Conservation (phyloP, 2,113 vertebrate species). For the Bombycilla garrulus region DNA sequence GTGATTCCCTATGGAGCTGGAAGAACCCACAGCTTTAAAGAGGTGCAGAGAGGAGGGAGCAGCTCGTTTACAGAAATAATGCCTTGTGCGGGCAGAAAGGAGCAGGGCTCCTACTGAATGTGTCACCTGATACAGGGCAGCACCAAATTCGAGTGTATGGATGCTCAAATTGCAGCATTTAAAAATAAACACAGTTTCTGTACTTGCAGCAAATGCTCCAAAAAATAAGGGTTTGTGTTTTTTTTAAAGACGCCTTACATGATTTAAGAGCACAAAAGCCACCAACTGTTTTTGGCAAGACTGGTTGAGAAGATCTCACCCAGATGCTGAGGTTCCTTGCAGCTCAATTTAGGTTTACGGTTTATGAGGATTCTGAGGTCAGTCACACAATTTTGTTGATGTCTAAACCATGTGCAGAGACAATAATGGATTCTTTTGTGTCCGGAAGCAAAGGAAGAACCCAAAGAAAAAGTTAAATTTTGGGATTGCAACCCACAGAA, state of each 20-base stretch:
- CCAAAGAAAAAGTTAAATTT: neutral
- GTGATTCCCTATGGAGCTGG: neutral
- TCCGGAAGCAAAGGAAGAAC: neutral
- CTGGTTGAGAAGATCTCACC: neutral
- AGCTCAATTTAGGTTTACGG: neutral
- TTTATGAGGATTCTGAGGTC: neutral
- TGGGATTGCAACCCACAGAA: neutral
- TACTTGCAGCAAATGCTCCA: neutral
- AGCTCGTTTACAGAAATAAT: neutral
- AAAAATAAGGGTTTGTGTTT: fast-evolving
- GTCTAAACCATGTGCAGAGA: neutral
- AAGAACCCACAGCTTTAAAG: neutral
- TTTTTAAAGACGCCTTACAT: neutral
- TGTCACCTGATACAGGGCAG: neutral
- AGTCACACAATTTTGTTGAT: fast-evolving
- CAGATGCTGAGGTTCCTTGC: neutral
- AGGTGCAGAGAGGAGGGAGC: neutral
- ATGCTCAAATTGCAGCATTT: constrained; percentile 1
- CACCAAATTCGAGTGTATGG: neutral
- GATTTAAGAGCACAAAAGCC: neutral
- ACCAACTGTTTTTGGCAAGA: neutral
- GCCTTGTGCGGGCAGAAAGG: neutral
- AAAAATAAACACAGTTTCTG: neutral
- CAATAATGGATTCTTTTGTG: neutral
- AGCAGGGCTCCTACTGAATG: neutral